Conservation (phyloP, 2,113 vertebrate genomes). For the Hepsetus odoe region DNA sequence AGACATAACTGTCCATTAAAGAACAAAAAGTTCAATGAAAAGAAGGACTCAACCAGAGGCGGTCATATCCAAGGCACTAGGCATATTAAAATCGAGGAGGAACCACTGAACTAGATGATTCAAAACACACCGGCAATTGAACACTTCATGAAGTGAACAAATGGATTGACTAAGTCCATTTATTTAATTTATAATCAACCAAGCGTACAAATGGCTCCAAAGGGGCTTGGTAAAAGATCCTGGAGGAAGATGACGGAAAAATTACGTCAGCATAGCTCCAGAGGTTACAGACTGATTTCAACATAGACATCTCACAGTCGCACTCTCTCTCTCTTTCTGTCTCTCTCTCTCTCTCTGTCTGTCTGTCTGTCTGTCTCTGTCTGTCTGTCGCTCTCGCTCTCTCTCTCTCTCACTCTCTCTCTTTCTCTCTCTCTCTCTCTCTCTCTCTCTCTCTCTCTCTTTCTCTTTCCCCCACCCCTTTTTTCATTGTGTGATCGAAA, state of each 20-base stretch:
- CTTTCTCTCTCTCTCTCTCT: neutral
- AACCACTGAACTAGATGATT: slow-evolving; percentile 1
- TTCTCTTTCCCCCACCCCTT: neutral
- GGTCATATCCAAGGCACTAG: neutral
- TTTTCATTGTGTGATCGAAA: neutral
- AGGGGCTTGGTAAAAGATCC: neutral
- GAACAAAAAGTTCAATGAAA: neutral
- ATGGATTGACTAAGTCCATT: neutral
- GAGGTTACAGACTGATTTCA: neutral
- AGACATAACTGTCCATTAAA: slow-evolving; percentile 3
- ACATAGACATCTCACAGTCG: neutral
- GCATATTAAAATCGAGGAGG: neutral
- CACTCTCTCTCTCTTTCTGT: neutral
- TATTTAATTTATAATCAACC: neutral
- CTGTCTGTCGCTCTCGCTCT: neutral
- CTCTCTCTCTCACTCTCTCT: neutral
- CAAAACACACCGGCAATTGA: neutral
- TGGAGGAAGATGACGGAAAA: neutral
- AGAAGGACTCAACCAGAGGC: neutral
- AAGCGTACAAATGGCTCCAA: neutral
- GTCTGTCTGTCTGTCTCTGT: neutral
- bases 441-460: neutral
- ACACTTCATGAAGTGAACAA: neutral
- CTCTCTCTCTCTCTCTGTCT: neutral
- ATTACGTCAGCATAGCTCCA: neutral